These are phyloP conservation scores for Galaxea fascicularis DNA, from an alignment of 92 coral and sea anemone species.

Conservation along the genomic window DNA sequence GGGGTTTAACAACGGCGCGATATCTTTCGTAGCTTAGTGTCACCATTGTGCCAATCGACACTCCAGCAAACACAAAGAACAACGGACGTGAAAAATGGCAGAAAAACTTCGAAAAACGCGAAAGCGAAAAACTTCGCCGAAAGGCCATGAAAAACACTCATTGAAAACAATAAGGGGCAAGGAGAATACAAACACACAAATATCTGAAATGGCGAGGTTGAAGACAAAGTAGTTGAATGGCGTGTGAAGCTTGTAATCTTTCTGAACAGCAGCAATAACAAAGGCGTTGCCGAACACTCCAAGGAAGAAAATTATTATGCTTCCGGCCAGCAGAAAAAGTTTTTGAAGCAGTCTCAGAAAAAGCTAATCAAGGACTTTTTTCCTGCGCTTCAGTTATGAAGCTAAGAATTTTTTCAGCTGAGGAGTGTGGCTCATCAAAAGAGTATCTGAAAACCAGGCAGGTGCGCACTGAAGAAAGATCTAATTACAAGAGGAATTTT, in stretches of 20 bases:
- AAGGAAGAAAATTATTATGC: slow-evolving; percentile 6
- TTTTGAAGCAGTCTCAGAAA: too few relatives aligned
- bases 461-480: too few relatives aligned
- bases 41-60: slow-evolving; percentile 25
- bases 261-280: neutral
- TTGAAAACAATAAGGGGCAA: slow-evolving; percentile 22
- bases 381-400: too few relatives aligned
- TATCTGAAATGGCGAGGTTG: slow-evolving; percentile 34
- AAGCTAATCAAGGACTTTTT: too few relatives aligned
- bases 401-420: too few relatives aligned
- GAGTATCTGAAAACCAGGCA: too few relatives aligned
- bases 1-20: slow-evolving; percentile 1
- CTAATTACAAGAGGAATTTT: too few relatives aligned
- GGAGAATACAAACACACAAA: slow-evolving; percentile 11
- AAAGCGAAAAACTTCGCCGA: too few relatives aligned
- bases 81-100: slow-evolving; percentile 21
- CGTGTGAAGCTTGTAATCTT: slow-evolving; percentile 4
- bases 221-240: slow-evolving; percentile 29
- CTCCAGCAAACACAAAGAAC: slow-evolving; percentile 18
- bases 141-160: slow-evolving; percentile 33
- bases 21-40: slow-evolving; percentile 25
- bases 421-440: too few relatives aligned
- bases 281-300: slow-evolving; percentile 22
- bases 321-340: too few relatives aligned
- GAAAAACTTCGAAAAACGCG: too few relatives aligned